Evolutionary conservation across 2,797 vertebrate genomes (phyloP).

Genomic region (Tokudaia tokunoshimensis): DNA sequence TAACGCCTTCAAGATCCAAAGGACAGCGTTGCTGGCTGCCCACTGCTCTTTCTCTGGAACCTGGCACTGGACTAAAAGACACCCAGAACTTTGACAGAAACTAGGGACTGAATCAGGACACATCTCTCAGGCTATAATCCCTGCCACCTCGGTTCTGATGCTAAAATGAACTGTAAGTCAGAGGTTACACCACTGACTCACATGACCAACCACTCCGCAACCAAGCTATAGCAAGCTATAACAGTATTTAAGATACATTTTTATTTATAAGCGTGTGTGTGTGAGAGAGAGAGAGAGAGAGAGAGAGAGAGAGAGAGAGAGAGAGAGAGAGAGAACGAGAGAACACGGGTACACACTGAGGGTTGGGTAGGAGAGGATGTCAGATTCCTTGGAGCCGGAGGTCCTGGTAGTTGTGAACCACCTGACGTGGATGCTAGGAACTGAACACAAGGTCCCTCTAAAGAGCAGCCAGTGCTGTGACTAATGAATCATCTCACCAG

Average conservation of each 20-base stretch:
- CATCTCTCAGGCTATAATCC: background rate
- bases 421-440: background rate
- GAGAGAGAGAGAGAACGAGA: no score
- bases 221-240: background rate
- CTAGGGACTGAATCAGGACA: background rate
- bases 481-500: background rate
- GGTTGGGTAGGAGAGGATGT: background rate
- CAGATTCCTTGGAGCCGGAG: background rate
- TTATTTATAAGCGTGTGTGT: background rate
- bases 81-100: background rate
- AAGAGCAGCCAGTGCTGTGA: background rate
- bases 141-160: background rate
- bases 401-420: no score
- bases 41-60: background rate
- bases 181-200: background rate
- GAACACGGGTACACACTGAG: no score
- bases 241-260: background rate
- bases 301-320: no score
- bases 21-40: background rate
- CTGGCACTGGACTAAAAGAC: background rate
- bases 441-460: background rate
- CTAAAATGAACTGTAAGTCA: background rate
- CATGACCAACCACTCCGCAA: background rate
- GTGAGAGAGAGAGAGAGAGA: background rate
- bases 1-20: background rate